These are phyloP conservation scores for Gambelia wislizenii DNA, from an alignment of 2,797 vertebrate genomes.

Conservation along the genomic window DNA sequence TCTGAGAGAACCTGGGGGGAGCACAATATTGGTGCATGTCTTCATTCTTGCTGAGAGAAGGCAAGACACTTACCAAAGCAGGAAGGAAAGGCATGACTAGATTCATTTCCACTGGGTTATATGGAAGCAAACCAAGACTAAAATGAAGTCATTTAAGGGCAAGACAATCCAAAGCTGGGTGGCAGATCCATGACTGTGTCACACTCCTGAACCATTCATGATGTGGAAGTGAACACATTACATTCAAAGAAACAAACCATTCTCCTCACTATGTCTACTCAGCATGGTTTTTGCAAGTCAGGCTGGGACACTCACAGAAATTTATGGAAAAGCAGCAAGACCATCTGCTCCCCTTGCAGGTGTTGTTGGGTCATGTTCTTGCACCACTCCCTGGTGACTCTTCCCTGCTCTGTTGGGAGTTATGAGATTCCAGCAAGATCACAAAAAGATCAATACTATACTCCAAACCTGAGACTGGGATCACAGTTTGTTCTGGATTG, in stretches of 20 bases:
- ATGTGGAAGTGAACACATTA: background rate
- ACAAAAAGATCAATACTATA: background rate
- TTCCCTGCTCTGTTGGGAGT: background rate
- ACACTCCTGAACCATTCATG: background rate
- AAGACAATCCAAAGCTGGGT: background rate
- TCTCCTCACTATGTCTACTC: background rate
- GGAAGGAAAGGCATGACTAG: background rate
- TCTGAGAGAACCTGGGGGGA: too few relatives aligned
- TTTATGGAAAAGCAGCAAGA: background rate
- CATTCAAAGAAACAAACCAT: background rate
- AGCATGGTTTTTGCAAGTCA: background rate
- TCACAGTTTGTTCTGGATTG: too few relatives aligned
- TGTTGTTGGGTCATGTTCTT: too few relatives aligned
- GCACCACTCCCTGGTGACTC: background rate
- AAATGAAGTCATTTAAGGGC: background rate
- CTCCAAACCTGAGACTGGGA: background rate
- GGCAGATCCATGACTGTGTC: background rate
- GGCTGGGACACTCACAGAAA: background rate
- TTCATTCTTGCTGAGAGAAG: background rate
- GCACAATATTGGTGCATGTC: background rate
- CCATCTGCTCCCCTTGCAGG: background rate
- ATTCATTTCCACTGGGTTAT: background rate
- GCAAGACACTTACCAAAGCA: background rate
- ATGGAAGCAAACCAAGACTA: background rate
- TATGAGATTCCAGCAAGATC: background rate